phyloP scores from a whole-genome alignment of 2,113 vertebrate species.

The Larimichthys polyactis region DNA sequence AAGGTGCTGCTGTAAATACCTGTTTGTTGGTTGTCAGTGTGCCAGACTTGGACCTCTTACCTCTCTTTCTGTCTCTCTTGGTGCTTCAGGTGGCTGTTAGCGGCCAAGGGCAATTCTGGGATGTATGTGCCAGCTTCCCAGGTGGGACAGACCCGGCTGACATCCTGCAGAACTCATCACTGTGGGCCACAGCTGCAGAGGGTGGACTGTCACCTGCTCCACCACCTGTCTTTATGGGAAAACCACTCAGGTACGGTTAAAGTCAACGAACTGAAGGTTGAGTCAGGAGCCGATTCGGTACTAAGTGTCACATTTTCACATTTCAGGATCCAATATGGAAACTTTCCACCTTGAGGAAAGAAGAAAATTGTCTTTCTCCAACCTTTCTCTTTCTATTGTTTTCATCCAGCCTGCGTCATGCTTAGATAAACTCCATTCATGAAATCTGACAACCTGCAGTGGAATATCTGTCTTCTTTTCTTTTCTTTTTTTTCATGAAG shows the following conservation, averaged over 20 bases:
- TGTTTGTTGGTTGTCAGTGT: not conserved
- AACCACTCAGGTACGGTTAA: constrained; percentile 66
- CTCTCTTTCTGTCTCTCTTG: constrained; percentile 28
- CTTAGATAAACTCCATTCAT: too few species aligned
- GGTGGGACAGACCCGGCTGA: constrained; percentile 82
- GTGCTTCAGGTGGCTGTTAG: constrained; percentile 80
- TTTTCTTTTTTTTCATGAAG: too few species aligned
- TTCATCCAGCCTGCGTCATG: not conserved
- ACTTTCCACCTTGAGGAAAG: not conserved
- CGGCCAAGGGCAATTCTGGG: constrained; percentile 82
- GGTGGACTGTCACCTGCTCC: constrained; percentile 77
- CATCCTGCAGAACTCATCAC: constrained; percentile 83
- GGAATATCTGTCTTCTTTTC: too few species aligned
- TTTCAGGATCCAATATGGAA: not conserved
- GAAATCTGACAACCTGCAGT: too few species aligned
- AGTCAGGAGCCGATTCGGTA: not conserved
- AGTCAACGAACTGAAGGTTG: not conserved
- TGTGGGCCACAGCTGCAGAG: constrained; percentile 83
- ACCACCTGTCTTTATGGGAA: constrained; percentile 76
- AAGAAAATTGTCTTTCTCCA: not conserved
- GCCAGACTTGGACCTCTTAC: not conserved
- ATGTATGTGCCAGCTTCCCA: constrained; percentile 85
- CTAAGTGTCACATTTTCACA: not conserved
- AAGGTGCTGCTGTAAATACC: not conserved
- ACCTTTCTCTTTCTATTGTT: not conserved